Evolutionary conservation across 2,888 invertebrate genomes (phyloP), one percentile per base, ranked within the genome.

Genomic region (Chrysotoxum bicinctum): DNA sequence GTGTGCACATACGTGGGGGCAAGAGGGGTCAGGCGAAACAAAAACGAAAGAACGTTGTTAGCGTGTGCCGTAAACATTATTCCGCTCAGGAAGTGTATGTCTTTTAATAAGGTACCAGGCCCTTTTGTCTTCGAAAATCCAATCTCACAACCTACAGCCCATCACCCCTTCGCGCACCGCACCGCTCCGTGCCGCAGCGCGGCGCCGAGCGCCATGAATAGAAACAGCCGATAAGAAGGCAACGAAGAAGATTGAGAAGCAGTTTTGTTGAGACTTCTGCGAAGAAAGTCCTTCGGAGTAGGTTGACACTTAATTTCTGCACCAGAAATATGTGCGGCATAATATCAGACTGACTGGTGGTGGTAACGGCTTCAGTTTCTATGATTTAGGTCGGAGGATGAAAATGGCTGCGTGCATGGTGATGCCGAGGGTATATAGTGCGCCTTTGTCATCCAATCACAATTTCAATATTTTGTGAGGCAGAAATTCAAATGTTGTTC

Each of bases 401-500:
- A 45, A 26, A 30, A 56, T 56, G 32, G 32, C 56, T 35, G 52
- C 35, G 45, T 56, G 19, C 35, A n/a, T 56, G 19, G 30, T n/a
- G 35, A 52, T 58, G 48, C 48, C 35, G n/a, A n/a, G 19, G 21
- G 43, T 19, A 8, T 16, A 26, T 48, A 68, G 74, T 62, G 45
- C 66, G 54, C 70, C 68, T 72, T 79, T 84, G 75, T 72, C 48
- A 79, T 79, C 76, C 79, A 84, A 84, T 84, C 84, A 84, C 45
- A 84, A 84, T 75, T 76, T 84, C 79, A 75, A 79, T 84, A 84
- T 84, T 84, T 79, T 58, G 75, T 84, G 84, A 79, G 62, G 84
- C 84, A 79, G 79, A 84, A 84, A 79, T 84, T 79, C 79, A 84
- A 84, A 84, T 84, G 84, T 79, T 84, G 79, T 84, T 75, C 79